Evolutionary conservation across 1,140 invertebrate genomes (phyloP).

Genomic region (Paraescarpia echinospica): DNA sequence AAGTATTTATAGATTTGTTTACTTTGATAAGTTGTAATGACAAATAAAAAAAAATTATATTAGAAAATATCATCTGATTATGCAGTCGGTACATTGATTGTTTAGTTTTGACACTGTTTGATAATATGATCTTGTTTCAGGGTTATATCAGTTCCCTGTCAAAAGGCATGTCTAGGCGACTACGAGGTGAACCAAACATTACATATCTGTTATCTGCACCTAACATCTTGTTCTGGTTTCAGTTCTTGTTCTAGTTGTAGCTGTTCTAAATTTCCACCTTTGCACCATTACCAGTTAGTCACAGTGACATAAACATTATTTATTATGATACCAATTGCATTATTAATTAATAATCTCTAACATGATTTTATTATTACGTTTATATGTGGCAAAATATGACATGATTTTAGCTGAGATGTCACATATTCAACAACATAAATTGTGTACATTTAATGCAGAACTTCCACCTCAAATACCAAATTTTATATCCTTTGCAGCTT

Average conservation of each 20-base stretch:
- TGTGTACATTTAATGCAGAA: too few relatives aligned
- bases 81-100: background rate
- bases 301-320: too few relatives aligned
- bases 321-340: too few relatives aligned
- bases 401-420: too few relatives aligned
- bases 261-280: too few relatives aligned
- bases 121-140: constrained; percentile 32
- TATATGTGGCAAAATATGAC: too few relatives aligned
- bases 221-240: background rate
- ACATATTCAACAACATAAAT: too few relatives aligned
- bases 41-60: background rate
- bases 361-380: too few relatives aligned
- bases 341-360: too few relatives aligned
- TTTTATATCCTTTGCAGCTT: constrained; percentile 33
- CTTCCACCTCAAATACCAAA: too few relatives aligned
- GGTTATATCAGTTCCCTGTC: constrained; percentile 41
- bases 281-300: too few relatives aligned
- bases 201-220: constrained; percentile 27
- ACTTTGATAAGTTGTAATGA: background rate
- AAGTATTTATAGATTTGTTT: background rate
- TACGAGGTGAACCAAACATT: constrained; percentile 27
- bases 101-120: background rate
- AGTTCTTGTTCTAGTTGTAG: too few relatives aligned
- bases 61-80: background rate
- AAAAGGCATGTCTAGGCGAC: constrained; percentile 34